Percentiles rank a stretch among this genome's conserved stretches.
These are phyloP conservation scores for Zonotrichia albicollis DNA, from an alignment of 2,797 vertebrate genomes.

Conservation along the genomic window DNA sequence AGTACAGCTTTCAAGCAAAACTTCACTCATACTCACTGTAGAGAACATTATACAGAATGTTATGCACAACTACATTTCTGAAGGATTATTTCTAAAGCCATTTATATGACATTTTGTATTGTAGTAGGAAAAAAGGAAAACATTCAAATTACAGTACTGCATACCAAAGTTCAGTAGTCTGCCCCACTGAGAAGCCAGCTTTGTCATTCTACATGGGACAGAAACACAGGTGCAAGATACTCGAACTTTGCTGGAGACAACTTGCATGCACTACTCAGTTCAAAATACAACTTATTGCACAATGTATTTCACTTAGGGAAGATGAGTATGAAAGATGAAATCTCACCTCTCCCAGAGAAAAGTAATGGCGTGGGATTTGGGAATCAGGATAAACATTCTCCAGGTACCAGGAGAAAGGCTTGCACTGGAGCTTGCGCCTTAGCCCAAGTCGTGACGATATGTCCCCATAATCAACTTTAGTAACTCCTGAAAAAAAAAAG, in stretches of 20 bases:
- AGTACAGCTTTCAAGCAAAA: neutral
- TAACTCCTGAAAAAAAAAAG: conserved; percentile 83
- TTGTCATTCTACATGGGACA: neutral
- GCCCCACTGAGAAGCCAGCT: neutral
- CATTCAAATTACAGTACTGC: neutral
- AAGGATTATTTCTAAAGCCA: neutral
- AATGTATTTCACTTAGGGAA: neutral
- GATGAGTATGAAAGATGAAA: neutral
- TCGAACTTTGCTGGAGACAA: neutral
- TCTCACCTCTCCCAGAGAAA: conserved; percentile 95
- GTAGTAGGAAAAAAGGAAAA: neutral
- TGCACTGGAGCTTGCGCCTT: conserved; percentile 95
- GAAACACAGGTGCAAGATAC: neutral
- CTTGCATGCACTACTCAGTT: neutral
- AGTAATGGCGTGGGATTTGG: conserved; percentile 98
- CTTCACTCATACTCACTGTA: rapidly evolving
- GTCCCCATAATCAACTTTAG: conserved; percentile 98
- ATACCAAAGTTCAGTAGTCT: neutral
- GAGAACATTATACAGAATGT: rapidly evolving
- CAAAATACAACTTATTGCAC: neutral
- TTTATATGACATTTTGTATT: neutral
- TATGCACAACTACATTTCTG: neutral
- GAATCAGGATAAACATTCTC: conserved; percentile 98
- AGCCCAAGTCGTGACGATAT: conserved; percentile 87
- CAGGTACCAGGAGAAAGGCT: conserved; percentile 97